Conservation (phyloP, 2,888 invertebrate genomes). For the Harpagoxenus sublaevis region DNA sequence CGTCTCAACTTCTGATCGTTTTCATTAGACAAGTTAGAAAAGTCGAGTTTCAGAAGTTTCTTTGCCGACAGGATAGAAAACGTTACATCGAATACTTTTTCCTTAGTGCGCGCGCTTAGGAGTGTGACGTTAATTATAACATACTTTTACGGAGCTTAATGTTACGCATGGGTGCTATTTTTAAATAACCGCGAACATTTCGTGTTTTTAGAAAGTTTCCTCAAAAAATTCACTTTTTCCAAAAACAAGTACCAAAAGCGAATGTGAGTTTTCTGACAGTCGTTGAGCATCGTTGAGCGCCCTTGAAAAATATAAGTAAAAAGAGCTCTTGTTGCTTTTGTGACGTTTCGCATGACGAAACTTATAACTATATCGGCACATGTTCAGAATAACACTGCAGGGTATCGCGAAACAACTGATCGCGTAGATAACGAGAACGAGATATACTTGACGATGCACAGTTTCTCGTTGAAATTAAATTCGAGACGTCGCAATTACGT, state of each 20-base stretch:
- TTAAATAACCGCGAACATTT: conserved; percentile 53
- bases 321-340: background rate
- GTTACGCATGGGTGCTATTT: conserved; percentile 51
- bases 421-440: conserved; percentile 8
- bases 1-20: conserved; percentile 29
- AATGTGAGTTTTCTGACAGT: conserved; percentile 15
- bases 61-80: background rate
- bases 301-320: conserved; percentile 7
- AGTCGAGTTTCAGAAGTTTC: conserved; percentile 26
- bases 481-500: conserved; percentile 26
- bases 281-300: background rate
- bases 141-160: background rate
- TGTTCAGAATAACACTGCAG: conserved; percentile 25
- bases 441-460: background rate
- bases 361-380: background rate
- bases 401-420: conserved; percentile 6
- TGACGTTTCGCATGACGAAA: conserved; percentile 32
- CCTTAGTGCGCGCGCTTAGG: background rate
- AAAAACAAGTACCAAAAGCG: conserved; percentile 42
- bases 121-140: conserved; percentile 47
- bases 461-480: conserved; percentile 38
- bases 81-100: conserved; percentile 17
- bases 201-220: conserved; percentile 20
- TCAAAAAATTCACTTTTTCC: conserved; percentile 25
- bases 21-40: conserved; percentile 30